These are phyloP conservation scores for Echinometra lucunter DNA, from an alignment of 53 echinoderm and acorn worm species.

Conservation along the genomic window DNA sequence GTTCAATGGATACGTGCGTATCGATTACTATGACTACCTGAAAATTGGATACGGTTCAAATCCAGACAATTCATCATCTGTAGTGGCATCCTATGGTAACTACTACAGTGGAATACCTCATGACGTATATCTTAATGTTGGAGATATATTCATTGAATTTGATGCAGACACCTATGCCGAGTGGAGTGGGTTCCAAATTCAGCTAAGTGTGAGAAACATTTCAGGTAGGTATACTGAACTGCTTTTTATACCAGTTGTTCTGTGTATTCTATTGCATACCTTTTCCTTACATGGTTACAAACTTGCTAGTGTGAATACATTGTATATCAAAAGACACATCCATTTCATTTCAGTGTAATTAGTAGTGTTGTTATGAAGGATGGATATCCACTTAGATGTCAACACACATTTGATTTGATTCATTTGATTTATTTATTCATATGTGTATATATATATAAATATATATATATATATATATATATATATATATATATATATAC, in stretches of 20 bases:
- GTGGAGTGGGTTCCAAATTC: neutral
- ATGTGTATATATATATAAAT: too few species aligned
- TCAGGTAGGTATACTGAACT: neutral
- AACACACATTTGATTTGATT: too few species aligned
- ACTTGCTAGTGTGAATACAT: too few species aligned
- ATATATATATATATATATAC: too few species aligned
- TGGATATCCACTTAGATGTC: too few species aligned
- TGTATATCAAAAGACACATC: too few species aligned
- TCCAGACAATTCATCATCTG: neutral
- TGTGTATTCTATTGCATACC: neutral
- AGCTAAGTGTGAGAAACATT: neutral
- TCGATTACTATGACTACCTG: neutral
- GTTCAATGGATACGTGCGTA: neutral
- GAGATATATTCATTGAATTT: constrained; percentile 6
- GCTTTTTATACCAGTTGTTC: too few species aligned
- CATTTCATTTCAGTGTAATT: too few species aligned
- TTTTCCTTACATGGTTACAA: too few species aligned
- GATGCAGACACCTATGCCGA: neutral
- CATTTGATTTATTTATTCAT: too few species aligned
- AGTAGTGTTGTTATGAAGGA: too few species aligned
- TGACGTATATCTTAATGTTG: neutral
- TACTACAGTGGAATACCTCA: neutral
- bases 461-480: too few species aligned
- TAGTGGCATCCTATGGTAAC: neutral
- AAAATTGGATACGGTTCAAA: neutral